Conservation (phyloP, 2,797 vertebrate species). For the Phaenicophaeus curvirostris region DNA sequence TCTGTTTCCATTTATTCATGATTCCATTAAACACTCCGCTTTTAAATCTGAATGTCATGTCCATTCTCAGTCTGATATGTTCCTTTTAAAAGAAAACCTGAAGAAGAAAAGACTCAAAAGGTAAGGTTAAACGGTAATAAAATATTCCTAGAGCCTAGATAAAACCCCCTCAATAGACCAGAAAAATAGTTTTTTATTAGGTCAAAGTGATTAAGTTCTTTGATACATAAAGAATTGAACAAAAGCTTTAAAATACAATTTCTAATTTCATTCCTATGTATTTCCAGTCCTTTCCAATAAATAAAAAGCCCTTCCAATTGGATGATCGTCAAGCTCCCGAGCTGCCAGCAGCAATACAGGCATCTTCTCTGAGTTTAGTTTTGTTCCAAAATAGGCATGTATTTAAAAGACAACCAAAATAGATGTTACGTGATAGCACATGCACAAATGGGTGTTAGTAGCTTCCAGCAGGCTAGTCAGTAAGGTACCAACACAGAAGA, state of each 20-base stretch:
- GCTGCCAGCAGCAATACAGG: not conserved
- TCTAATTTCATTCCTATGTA: not conserved
- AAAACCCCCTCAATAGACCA: not conserved
- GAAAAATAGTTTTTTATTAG: not conserved
- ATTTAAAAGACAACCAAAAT: not conserved
- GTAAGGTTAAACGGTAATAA: conserved; percentile 26
- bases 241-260: not conserved
- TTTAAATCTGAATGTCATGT: conserved; percentile 67
- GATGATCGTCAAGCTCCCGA: not conserved
- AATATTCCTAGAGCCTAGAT: not conserved
- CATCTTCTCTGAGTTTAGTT: not conserved
- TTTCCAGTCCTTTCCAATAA: not conserved
- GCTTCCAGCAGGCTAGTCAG: not conserved
- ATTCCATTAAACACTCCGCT: conserved; percentile 75
- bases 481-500: not conserved
- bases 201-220: not conserved
- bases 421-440: too few relatives aligned
- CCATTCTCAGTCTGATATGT: conserved; percentile 22
- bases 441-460: fast-evolving
- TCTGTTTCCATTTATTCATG: conserved; percentile 76
- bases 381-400: not conserved
- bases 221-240: not conserved
- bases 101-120: not conserved
- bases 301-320: not conserved
- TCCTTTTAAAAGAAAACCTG: conserved; percentile 32